Percentiles rank a stretch among this genome's conserved stretches.
phyloP scores from a whole-genome alignment of 2,888 invertebrate genomes.

The Andrena praecox region DNA sequence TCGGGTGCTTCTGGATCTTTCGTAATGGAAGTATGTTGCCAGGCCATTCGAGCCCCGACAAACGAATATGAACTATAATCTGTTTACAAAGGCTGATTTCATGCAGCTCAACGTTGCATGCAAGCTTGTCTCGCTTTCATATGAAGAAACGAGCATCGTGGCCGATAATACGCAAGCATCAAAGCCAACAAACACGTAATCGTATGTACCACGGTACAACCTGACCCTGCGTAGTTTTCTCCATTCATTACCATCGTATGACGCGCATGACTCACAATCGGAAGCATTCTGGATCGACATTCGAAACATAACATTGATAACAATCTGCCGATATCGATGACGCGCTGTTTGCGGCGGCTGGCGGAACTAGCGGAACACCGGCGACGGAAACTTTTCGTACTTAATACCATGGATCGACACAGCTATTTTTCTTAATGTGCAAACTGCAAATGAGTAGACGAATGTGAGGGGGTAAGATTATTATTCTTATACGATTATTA shows the following conservation, averaged over 20 bases:
- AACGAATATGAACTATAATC: constrained; percentile 62
- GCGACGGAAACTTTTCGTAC: neutral
- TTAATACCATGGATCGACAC: neutral
- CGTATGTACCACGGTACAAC: neutral
- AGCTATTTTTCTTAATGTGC: neutral
- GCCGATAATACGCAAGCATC: neutral
- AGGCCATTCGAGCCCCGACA: constrained; percentile 45
- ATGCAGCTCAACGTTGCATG: constrained; percentile 32
- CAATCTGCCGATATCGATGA: neutral
- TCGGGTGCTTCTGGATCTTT: constrained; percentile 71
- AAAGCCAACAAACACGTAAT: neutral
- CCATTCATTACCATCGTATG: constrained; percentile 14
- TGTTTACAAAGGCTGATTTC: constrained; percentile 64
- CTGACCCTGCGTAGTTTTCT: constrained; percentile 1
- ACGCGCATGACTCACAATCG: neutral
- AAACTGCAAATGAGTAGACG: too few species aligned
- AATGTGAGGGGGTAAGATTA: too few species aligned
- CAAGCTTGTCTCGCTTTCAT: constrained; percentile 36
- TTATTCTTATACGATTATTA: too few species aligned
- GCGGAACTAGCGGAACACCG: neutral
- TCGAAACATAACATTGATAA: constrained; percentile 18
- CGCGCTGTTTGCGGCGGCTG: neutral
- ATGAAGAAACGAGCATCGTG: constrained; percentile 19
- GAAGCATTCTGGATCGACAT: constrained; percentile 36
- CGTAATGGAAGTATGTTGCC: constrained; percentile 64